Base-by-base conservation (phyloP, 2,113 vertebrate species). In the Cariama cristata region DNA sequence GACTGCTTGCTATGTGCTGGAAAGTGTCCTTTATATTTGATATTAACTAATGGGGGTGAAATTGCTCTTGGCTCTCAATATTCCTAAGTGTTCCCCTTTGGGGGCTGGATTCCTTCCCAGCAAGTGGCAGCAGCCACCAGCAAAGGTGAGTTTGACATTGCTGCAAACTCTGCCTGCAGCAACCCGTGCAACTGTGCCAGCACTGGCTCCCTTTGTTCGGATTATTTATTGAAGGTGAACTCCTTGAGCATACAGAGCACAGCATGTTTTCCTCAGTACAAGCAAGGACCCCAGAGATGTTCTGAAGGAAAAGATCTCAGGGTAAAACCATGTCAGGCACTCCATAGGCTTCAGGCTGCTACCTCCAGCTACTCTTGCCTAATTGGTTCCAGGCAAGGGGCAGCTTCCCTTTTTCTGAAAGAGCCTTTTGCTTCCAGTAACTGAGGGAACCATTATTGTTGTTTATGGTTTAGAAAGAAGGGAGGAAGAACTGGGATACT, bases 121-220 rank as follows among this genome's bases (percentile, higher is more conserved):
- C 76, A 74, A 86, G 90, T 82, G 85, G 96, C 88, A 96, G 90
- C 76, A 97, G 90, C 79, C 45, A 93, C 95, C 68, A 96, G 69
- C 18, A 90, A 95, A 97, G 97, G 95, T 96, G 94, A 93, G 63
- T 85, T 88, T 97, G 97, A 97, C 96, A 93, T 97, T 97, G 96
- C 94, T 93, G 86, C 86, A 97, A 93, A 95, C 86, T 81, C 38
- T 95, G 86, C 88, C 86, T 82, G 87, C 93, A 95, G 86, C 69
- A 95, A 45, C 55, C 60, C 10, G 2, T 89, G 72, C 88, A 92
- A 74, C 66, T 71, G 87, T 95, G 93, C 96, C 97, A 97, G 88
- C 53, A 62, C 59, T 35, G 49, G 38, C 74, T 88, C 95, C 45
- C 23, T 87, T 85, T 87, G 80, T 91, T 80, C 1, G 0, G 80